Percentiles rank a stretch among this genome's conserved stretches.
Conservation (phyloP, 2,888 invertebrate species). For the Anarsia innoxiella region DNA sequence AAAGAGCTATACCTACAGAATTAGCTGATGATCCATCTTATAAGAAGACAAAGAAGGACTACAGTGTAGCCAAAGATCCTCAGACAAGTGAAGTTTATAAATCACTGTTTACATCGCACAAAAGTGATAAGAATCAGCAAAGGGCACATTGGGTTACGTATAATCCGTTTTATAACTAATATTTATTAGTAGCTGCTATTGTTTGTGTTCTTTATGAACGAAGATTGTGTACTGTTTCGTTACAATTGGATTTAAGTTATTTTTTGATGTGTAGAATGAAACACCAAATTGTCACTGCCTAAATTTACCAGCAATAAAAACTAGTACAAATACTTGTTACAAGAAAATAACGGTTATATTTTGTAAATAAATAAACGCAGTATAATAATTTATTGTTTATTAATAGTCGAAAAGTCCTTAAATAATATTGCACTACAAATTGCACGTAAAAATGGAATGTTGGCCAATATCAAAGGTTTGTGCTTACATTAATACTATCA, state of each 20-base stretch:
- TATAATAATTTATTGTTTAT: slow-evolving; percentile 1
- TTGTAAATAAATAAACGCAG: slow-evolving; percentile 3
- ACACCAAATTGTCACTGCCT: no score
- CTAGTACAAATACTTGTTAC: no score
- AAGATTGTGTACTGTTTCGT: no score
- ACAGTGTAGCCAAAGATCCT: slow-evolving; percentile 93
- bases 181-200: no score
- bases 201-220: no score
- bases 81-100: slow-evolving; percentile 93
- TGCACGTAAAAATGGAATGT: no score
- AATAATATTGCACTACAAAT: slow-evolving; percentile 48
- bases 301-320: no score
- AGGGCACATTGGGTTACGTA: slow-evolving; percentile 98
- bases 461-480: slow-evolving; percentile 20
- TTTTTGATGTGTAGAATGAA: no score
- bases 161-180: slow-evolving; percentile 93
- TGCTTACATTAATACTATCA: slow-evolving; percentile 14
- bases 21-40: slow-evolving; percentile 79
- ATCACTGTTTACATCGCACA: slow-evolving; percentile 94
- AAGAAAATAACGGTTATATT: no score
- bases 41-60: slow-evolving; percentile 85
- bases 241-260: no score
- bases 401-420: slow-evolving; percentile 1
- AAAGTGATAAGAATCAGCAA: slow-evolving; percentile 88
- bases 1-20: slow-evolving; percentile 51